These are phyloP conservation scores for Drosophila subquinaria DNA, from an alignment of 2,888 invertebrate genomes.

Conservation along the genomic window DNA sequence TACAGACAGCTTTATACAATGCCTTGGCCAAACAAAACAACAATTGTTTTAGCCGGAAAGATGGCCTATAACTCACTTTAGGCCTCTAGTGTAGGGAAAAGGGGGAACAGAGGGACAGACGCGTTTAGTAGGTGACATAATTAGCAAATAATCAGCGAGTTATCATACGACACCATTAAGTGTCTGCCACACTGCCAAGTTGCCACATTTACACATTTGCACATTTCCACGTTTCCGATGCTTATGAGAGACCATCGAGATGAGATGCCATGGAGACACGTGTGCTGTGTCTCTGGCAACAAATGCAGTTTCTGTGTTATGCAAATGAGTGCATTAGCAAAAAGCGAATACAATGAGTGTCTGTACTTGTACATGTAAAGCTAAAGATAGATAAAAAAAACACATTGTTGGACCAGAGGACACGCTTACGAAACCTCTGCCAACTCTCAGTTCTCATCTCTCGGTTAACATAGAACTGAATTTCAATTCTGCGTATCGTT, in stretches of 20 bases:
- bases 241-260: slow-evolving; percentile 37
- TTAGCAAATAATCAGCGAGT: slow-evolving; percentile 61
- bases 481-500: slow-evolving; percentile 40
- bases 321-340: slow-evolving; percentile 70
- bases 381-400: slow-evolving; percentile 40
- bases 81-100: neutral
- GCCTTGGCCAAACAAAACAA: neutral
- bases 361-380: slow-evolving; percentile 20
- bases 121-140: slow-evolving; percentile 62
- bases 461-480: slow-evolving; percentile 32
- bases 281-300: slow-evolving; percentile 33
- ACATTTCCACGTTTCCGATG: slow-evolving; percentile 49
- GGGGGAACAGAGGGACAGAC: neutral
- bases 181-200: slow-evolving; percentile 5
- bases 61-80: slow-evolving; percentile 20
- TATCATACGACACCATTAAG: slow-evolving; percentile 46
- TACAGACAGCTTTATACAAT: slow-evolving; percentile 15
- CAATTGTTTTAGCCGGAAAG: slow-evolving; percentile 39
- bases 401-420: slow-evolving; percentile 2
- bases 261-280: slow-evolving; percentile 36
- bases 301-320: slow-evolving; percentile 73
- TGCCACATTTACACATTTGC: slow-evolving; percentile 26
- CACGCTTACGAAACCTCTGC: slow-evolving; percentile 40
- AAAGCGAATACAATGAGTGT: slow-evolving; percentile 33
- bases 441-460: neutral